phyloP scores from a whole-genome alignment of 2,888 invertebrate species.

The Chironomus tentans region DNA sequence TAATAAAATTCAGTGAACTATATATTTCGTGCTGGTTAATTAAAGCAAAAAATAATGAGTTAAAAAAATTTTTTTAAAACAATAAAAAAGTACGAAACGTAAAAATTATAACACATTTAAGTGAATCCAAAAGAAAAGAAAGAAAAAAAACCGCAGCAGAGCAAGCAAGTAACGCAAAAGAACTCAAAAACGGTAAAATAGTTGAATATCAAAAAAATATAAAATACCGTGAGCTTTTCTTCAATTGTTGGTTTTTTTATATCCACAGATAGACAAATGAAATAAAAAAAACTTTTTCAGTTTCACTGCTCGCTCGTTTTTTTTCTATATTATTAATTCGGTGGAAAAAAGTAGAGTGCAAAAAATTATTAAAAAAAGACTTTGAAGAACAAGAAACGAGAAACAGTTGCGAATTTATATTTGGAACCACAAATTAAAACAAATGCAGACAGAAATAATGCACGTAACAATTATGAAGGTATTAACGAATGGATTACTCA shows the following conservation, averaged over 20 bases:
- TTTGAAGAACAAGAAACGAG: not conserved
- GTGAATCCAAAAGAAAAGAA: slow-evolving; percentile 7
- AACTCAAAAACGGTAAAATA: slow-evolving; percentile 23
- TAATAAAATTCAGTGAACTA: slow-evolving; percentile 27
- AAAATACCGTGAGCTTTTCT: slow-evolving; percentile 17
- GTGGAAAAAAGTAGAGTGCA: slow-evolving; percentile 17
- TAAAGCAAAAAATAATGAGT: slow-evolving; percentile 26
- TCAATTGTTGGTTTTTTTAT: slow-evolving; percentile 13
- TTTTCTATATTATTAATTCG: not conserved
- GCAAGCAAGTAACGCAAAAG: not conserved
- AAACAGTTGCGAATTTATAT: slow-evolving; percentile 15
- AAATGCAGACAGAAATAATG: slow-evolving; percentile 18
- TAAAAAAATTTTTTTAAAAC: slow-evolving; percentile 19
- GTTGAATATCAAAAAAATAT: slow-evolving; percentile 18
- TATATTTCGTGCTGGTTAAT: slow-evolving; percentile 25
- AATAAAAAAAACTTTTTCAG: not conserved
- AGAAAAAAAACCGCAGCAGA: slow-evolving; percentile 1
- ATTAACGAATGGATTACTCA: slow-evolving; percentile 26
- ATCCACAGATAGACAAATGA: not conserved
- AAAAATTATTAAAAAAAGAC: not conserved
- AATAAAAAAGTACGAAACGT: slow-evolving; percentile 23
- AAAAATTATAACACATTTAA: slow-evolving; percentile 25
- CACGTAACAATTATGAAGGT: slow-evolving; percentile 15
- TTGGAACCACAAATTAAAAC: not conserved
- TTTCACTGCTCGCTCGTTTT: not conserved